Evolutionary conservation across 2,113 vertebrate genomes (phyloP).

Genomic region (Platichthys flesus): DNA sequence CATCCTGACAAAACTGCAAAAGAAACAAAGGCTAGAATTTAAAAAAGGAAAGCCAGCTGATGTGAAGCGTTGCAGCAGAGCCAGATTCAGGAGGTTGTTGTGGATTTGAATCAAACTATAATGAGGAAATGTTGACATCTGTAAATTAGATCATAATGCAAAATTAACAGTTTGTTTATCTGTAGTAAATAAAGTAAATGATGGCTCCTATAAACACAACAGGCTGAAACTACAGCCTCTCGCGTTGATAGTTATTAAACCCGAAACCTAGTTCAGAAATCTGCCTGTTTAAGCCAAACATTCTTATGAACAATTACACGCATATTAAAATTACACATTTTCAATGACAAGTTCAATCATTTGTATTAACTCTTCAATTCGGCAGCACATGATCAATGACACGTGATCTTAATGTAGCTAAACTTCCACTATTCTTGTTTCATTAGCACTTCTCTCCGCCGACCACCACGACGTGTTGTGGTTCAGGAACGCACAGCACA

Average conservation of each 20-base stretch:
- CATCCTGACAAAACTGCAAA: conserved; percentile 72
- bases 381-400: background rate
- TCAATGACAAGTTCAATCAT: too few relatives aligned
- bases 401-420: background rate
- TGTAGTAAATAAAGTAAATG: too few relatives aligned
- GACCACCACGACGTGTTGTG: background rate
- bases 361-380: background rate
- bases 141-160: too few relatives aligned
- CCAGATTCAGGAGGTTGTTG: too few relatives aligned
- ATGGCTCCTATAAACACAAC: background rate
- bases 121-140: too few relatives aligned
- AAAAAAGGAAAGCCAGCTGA: background rate
- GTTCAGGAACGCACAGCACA: background rate
- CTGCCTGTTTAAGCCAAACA: accelerated
- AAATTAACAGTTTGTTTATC: too few relatives aligned
- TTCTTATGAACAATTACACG: background rate
- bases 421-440: background rate
- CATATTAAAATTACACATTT: background rate
- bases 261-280: background rate
- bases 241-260: background rate
- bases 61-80: too few relatives aligned
- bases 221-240: background rate
- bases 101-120: too few relatives aligned
- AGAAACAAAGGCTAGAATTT: background rate
- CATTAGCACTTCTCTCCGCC: background rate